Base-by-base conservation (phyloP, 2,113 vertebrate genomes). In the Cheilinus undulatus region DNA sequence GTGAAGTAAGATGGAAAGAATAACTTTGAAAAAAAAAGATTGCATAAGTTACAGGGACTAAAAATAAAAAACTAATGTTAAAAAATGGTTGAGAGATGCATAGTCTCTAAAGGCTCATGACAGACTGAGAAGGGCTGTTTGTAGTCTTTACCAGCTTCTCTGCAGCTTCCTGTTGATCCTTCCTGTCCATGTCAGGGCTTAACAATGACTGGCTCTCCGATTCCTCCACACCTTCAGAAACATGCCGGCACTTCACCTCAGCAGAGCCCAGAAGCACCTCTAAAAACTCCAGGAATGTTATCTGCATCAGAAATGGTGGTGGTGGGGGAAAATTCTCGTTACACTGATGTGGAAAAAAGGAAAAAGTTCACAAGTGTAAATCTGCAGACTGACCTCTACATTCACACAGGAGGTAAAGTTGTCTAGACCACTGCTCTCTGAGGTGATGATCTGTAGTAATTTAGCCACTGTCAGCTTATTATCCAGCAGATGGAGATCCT, bases 281-380 rank as follows among this genome's bases (percentile, higher is more conserved):
- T 23, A 96, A 95, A 90, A 98, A 99, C 61, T 99, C 97, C 69
- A 99, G 94, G 87, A 99, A 97, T 2, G 94, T 94, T 46, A 99
- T 79, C 97, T 99, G 52, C 1, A 51, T 11, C 17, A 14, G 11
- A 42, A 23, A 20, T n/a, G n/a, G 32, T 8, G 32, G 23, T 2
- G 17, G 10, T 11, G 50, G 2, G 14, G 26, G 12, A 45, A 30
- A 27, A 14, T 4, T 32, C 0, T n/a, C 23, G 17, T 1, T 14
- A 27, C n/a, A 12, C 3, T 19, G 26, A 56, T 10, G 3, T 7
- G 2, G 2, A 20, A 27, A 13, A 2, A 23, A 3, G 14, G 23
- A n/a, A 26, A 70, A 15, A 52, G n/a, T 63, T 4, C 12, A 27
- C 2, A 46, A 38, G 36, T 26, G 45, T 32, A 7, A 53, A 38